Evolutionary conservation across 2,113 vertebrate genomes (phyloP), one percentile per base, ranked within the genome.

Genomic region (Campylorhamphus procurvoides): DNA sequence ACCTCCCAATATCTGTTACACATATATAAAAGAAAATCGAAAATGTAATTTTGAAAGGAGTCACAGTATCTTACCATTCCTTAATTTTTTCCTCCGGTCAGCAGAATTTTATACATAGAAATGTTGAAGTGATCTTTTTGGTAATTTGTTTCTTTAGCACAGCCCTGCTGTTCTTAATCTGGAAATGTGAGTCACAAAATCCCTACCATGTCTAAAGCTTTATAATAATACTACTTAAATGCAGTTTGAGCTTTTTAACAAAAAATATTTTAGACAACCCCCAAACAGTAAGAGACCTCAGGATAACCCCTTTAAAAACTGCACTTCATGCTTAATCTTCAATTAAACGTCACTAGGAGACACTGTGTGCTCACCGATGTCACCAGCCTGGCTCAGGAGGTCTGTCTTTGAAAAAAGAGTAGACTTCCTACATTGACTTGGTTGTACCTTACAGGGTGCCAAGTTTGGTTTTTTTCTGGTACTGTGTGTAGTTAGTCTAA

Each of bases 81-180:
- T 59, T 92, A 53, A n/a, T 67, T 89, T 84, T 95, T 89, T 82
- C 25, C 7, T 71, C 6, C 42, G n/a, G 19, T 87, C 90, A 94
- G 92, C 74, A 63, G 44, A 80, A 90, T 90, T 87, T 76, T 76
- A 63, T 77, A 53, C 22, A 18, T 23, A n/a, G 55, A 82, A 85
- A 44, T 64, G 88, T 84, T 72, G 81, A 89, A 84, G 55, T 67
- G 86, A 92, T 96, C 63, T 90, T 84, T 92, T 47, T 59, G 63
- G 63, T 60, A 81, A 78, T 76, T 82, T 84, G 71, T 90, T 92
- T 90, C 94, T 93, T 90, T 69, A 87, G 62, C 40, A 79, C 40
- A 83, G 71, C 53, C n/a, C 37, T 91, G 66, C 67, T 91, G 50
- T 77, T 94, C 84, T 75, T 96, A 68, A 64, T 72, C 60, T 90